Evolutionary conservation across 2,797 vertebrate genomes (phyloP).

Genomic region (Calcarius lapponicus): DNA sequence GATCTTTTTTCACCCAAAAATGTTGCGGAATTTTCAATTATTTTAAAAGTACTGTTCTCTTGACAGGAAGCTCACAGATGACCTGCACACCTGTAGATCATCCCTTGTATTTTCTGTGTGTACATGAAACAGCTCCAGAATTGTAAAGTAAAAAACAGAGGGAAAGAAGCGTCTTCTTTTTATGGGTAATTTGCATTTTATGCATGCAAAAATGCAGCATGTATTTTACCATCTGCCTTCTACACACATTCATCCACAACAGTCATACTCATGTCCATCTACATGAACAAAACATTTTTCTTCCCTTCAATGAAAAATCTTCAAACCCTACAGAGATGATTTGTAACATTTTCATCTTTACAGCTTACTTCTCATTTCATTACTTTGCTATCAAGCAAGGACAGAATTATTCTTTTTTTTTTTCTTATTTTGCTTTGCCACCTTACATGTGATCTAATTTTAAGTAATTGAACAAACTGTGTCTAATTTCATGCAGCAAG

Average conservation of each 20-base stretch:
- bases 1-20: neutral
- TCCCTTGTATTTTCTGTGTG: neutral
- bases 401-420: conserved; percentile 70
- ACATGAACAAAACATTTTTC: conserved; percentile 11
- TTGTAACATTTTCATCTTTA: conserved; percentile 45
- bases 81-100: neutral
- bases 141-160: neutral
- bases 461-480: conserved; percentile 92
- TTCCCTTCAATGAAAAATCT: neutral
- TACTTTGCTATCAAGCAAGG: conserved; percentile 62
- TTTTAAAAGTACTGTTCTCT: neutral
- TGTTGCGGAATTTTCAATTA: neutral
- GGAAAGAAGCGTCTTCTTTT: neutral
- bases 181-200: neutral
- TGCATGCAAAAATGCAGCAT: neutral
- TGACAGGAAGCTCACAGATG: neutral
- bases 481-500: conserved; percentile 91
- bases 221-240: neutral
- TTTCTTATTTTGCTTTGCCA: conserved; percentile 74
- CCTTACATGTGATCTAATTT: conserved; percentile 90
- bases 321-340: neutral
- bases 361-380: conserved; percentile 55
- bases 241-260: neutral
- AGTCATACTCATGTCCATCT: neutral
- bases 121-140: neutral